phyloP scores from a whole-genome alignment of 2,888 invertebrate genomes.

The Drosophila tripunctata region DNA sequence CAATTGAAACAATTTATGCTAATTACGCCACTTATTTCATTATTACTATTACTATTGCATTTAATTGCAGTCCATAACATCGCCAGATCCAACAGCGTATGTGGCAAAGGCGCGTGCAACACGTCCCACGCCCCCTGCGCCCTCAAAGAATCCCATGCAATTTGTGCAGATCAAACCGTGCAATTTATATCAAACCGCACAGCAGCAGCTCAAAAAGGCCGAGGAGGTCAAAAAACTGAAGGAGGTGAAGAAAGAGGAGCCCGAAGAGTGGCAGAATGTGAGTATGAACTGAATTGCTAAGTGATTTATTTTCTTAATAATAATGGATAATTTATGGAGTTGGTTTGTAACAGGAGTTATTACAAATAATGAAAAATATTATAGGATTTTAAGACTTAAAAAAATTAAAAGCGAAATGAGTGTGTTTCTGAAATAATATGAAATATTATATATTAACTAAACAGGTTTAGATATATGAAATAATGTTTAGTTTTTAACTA shows the following conservation, averaged over 20 bases:
- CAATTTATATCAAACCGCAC: conserved; percentile 92
- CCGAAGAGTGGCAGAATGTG: conserved; percentile 97
- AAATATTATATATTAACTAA: too few relatives aligned
- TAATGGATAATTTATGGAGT: too few relatives aligned
- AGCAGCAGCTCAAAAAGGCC: conserved; percentile 93
- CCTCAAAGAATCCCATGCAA: conserved; percentile 94
- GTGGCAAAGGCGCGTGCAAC: conserved; percentile 86
- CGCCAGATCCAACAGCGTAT: conserved; percentile 84
- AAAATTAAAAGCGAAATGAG: too few relatives aligned
- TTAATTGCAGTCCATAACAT: conserved; percentile 82
- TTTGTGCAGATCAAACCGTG: conserved; percentile 96
- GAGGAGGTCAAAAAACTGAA: conserved; percentile 93
- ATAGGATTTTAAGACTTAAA: too few relatives aligned
- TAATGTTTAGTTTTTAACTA: too few relatives aligned
- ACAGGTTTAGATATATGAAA: too few relatives aligned
- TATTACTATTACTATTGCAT: conserved; percentile 33
- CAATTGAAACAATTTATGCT: conserved; percentile 61
- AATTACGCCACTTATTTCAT: conserved; percentile 59
- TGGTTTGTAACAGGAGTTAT: too few relatives aligned
- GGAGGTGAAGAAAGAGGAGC: conserved; percentile 91
- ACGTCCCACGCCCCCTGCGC: conserved; percentile 91
- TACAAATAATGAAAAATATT: too few relatives aligned
- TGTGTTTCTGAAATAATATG: too few relatives aligned
- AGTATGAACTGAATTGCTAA: conserved; percentile 82
- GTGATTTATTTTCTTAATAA: too few relatives aligned